phyloP scores from a whole-genome alignment of 2,888 invertebrate genomes.

The Anticlea derivata region DNA sequence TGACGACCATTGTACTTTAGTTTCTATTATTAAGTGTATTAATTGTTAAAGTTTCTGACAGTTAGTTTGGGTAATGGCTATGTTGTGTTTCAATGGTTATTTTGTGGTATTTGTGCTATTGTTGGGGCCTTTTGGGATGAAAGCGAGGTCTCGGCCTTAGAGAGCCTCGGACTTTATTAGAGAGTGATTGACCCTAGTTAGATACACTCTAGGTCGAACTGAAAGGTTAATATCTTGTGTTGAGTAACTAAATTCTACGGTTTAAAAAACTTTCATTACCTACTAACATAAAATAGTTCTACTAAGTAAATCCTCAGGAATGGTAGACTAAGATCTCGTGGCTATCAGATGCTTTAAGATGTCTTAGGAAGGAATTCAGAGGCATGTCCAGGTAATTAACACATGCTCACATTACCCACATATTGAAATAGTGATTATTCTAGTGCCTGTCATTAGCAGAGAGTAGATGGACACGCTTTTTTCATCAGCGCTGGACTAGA shows the following conservation, averaged over 20 bases:
- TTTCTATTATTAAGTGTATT: constrained; percentile 76
- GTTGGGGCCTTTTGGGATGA: constrained; percentile 65
- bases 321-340: too few relatives aligned
- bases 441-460: too few relatives aligned
- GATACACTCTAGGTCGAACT: constrained; percentile 25
- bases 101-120: constrained; percentile 66
- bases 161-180: constrained; percentile 50
- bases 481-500: too few relatives aligned
- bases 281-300: too few relatives aligned
- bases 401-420: too few relatives aligned
- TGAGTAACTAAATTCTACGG: constrained; percentile 11
- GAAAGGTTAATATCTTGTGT: constrained; percentile 10
- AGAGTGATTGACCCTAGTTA: constrained; percentile 48
- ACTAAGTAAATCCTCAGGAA: too few relatives aligned
- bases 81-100: constrained; percentile 68
- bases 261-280: too few relatives aligned
- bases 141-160: constrained; percentile 49
- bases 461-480: too few relatives aligned
- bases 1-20: constrained; percentile 67
- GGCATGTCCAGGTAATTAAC: too few relatives aligned
- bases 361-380: too few relatives aligned
- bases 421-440: too few relatives aligned
- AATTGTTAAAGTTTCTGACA: constrained; percentile 78
- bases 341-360: too few relatives aligned
- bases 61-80: constrained; percentile 72